Conservation (phyloP, 2,113 vertebrate genomes). For the Chaetops frenatus region DNA sequence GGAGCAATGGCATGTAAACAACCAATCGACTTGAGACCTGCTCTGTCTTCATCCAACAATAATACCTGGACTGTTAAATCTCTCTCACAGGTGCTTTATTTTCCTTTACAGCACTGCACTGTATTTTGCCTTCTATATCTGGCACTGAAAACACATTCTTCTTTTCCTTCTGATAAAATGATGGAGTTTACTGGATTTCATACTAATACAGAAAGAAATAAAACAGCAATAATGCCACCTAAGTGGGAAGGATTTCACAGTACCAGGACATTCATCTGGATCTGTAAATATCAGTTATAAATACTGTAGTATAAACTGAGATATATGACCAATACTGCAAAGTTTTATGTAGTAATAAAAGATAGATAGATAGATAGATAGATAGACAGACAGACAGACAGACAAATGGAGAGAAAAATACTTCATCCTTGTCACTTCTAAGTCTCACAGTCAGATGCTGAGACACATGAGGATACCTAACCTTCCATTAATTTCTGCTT, state of each 20-base stretch:
- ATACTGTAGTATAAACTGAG: not conserved
- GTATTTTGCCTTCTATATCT: not conserved
- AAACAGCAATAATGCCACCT: not conserved
- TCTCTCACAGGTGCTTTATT: not conserved
- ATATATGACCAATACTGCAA: not conserved
- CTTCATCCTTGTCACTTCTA: not conserved
- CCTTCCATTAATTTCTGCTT: not conserved
- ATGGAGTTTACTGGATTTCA: not conserved
- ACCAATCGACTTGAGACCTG: not conserved
- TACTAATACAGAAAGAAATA: not conserved
- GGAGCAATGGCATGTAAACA: not conserved
- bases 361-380: not conserved
- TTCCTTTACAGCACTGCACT: not conserved
- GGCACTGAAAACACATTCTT: not conserved
- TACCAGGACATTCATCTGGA: not conserved
- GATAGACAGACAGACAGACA: not conserved
- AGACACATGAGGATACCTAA: not conserved
- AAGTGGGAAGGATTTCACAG: not conserved
- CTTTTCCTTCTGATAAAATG: not conserved
- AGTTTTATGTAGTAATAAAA: not conserved
- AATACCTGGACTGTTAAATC: not conserved
- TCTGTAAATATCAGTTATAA: constrained; percentile 4
- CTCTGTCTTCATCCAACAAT: not conserved
- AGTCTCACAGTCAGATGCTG: not conserved
- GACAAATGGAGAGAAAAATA: not conserved